phyloP scores from a whole-genome alignment of 2,113 vertebrate species.

The Heptranchias perlo region DNA sequence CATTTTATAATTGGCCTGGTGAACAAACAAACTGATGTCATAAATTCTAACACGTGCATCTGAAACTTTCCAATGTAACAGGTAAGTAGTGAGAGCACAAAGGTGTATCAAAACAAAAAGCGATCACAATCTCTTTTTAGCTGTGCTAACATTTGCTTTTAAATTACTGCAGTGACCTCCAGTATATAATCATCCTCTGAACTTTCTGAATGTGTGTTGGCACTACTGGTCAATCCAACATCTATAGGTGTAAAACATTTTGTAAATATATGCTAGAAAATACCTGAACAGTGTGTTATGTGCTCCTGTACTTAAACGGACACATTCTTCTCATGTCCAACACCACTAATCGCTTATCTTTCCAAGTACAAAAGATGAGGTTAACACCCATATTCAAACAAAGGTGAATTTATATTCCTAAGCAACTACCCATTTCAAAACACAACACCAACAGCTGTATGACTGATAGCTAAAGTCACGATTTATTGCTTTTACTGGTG shows the following conservation, averaged over 20 bases:
- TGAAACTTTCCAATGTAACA: background rate
- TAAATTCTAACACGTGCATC: no score
- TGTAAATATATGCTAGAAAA: conserved; percentile 4
- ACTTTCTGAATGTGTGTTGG: background rate
- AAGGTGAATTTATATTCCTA: conserved; percentile 66
- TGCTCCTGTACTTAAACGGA: background rate
- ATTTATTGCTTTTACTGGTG: conserved; percentile 15
- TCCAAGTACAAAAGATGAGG: conserved; percentile 41
- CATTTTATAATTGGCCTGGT: background rate
- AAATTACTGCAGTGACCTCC: background rate
- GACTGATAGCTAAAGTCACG: conserved; percentile 37
- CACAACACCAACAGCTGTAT: conserved; percentile 56
- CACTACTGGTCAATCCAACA: background rate
- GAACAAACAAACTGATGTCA: background rate
- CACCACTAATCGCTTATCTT: background rate
- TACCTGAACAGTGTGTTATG: background rate
- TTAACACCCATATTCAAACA: conserved; percentile 54
- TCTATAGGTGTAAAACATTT: background rate
- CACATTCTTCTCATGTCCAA: background rate
- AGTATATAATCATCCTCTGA: background rate
- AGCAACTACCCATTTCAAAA: conserved; percentile 60
- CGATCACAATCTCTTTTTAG: background rate
- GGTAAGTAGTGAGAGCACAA: background rate
- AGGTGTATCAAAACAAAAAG: background rate
- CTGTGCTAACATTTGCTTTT: background rate